These are phyloP conservation scores for Carassius gibelio DNA, from an alignment of 2,113 vertebrate species.

Conservation along the genomic window DNA sequence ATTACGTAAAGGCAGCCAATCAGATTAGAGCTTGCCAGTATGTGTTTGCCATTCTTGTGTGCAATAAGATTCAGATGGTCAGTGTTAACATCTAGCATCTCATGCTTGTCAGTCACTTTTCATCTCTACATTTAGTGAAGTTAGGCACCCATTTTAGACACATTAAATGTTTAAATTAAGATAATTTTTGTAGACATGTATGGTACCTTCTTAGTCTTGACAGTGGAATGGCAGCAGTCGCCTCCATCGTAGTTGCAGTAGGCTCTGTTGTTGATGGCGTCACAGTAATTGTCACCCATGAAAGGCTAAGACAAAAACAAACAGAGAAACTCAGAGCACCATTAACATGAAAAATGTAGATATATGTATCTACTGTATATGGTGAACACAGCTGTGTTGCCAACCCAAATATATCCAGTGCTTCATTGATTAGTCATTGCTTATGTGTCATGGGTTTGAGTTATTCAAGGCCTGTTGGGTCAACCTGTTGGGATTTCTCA, in stretches of 20 bases:
- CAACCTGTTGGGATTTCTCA: not conserved
- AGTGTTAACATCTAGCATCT: not conserved
- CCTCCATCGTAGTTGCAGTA: conserved; percentile 98
- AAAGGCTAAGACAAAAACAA: conserved; percentile 80
- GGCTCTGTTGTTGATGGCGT: conserved; percentile 94
- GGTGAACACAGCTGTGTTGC: not conserved
- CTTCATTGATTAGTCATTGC: not conserved
- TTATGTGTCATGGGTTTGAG: not conserved
- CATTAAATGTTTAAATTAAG: not conserved
- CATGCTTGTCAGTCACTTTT: not conserved
- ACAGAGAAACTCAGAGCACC: not conserved
- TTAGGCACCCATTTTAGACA: not conserved
- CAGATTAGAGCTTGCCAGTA: conserved; percentile 13
- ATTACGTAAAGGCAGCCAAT: not conserved
- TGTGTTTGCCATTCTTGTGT: not conserved
- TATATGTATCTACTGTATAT: not conserved
- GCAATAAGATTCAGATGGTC: not conserved
- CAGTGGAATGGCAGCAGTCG: conserved; percentile 95
- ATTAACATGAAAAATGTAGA: not conserved
- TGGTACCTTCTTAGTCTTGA: conserved; percentile 94
- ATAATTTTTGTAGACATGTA: not conserved
- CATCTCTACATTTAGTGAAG: not conserved
- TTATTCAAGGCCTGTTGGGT: not conserved
- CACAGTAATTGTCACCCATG: conserved; percentile 98
- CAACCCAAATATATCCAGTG: not conserved